Conservation (phyloP, 2,113 vertebrate genomes). For the Thomomys bottae region DNA sequence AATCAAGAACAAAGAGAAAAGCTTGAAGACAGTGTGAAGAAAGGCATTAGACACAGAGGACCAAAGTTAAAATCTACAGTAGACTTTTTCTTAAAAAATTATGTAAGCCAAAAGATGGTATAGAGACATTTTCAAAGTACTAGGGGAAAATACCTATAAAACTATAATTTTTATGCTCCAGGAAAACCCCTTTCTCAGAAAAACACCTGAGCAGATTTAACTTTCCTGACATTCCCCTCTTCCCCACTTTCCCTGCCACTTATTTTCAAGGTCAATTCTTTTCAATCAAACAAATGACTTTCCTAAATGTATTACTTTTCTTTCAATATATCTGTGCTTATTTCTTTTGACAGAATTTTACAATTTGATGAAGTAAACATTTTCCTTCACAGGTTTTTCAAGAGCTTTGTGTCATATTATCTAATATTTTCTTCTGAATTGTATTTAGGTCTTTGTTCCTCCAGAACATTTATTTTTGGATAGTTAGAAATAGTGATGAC, state of each 20-base stretch:
- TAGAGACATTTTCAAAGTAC: not conserved
- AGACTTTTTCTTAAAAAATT: slow-evolving; percentile 7
- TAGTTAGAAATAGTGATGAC: slow-evolving; percentile 7
- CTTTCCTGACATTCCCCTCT: too few species aligned
- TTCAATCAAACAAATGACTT: not conserved
- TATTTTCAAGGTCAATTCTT: slow-evolving; percentile 29
- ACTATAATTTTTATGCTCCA: not conserved
- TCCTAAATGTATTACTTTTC: slow-evolving; percentile 5
- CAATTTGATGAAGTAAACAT: not conserved
- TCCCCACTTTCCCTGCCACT: not conserved
- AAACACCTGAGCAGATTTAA: not conserved
- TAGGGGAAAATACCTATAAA: not conserved
- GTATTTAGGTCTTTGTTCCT: not conserved
- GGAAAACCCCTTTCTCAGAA: not conserved
- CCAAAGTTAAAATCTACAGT: slow-evolving; percentile 23
- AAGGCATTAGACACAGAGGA: not conserved
- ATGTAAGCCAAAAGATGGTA: not conserved
- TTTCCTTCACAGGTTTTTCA: not conserved
- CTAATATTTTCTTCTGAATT: slow-evolving; percentile 27
- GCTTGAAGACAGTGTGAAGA: not conserved
- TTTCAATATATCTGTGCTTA: slow-evolving; percentile 26
- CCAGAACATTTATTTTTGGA: slow-evolving; percentile 23
- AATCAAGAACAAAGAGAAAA: not conserved
- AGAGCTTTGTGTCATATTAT: not conserved
- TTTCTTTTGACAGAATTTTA: slow-evolving; percentile 11